Evolutionary conservation across 2,113 vertebrate species (phyloP).

Genomic region (Pyrgilauda ruficollis): DNA sequence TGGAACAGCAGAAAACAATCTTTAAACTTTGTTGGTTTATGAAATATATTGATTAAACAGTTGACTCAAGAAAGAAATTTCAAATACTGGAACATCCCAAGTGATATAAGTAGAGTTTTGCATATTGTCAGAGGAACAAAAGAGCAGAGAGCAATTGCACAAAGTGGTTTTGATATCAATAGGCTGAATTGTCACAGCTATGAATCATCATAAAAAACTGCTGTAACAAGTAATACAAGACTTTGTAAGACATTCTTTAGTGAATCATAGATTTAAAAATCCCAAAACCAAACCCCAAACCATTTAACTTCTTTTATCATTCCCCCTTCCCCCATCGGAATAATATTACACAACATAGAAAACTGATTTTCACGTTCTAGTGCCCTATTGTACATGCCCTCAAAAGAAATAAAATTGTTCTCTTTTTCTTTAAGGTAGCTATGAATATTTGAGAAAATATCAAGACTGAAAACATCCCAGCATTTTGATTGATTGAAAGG

Average conservation of each 20-base stretch:
- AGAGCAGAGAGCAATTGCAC: background rate
- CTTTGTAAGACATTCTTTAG: background rate
- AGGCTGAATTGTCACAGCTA: slow-evolving; percentile 10
- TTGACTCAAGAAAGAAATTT: background rate
- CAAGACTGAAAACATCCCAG: background rate
- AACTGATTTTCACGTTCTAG: background rate
- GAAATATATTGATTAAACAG: background rate
- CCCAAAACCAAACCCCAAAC: background rate
- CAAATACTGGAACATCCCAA: background rate
- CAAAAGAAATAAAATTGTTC: background rate
- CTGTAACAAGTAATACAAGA: background rate
- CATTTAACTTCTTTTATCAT: slow-evolving; percentile 4
- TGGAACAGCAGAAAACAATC: background rate
- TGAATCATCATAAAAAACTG: slow-evolving; percentile 10
- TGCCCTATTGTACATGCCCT: background rate
- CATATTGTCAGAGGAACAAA: slow-evolving; percentile 1
- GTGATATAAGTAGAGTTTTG: background rate
- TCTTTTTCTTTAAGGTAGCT: background rate
- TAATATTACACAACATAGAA: background rate
- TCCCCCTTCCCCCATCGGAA: background rate
- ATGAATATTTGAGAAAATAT: background rate
- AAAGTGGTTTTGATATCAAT: slow-evolving; percentile 41
- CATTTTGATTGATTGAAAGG: background rate
- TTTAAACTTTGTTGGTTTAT: background rate
- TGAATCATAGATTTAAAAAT: background rate